These are phyloP conservation scores for Psix sp. DNA, from an alignment of 1,140 invertebrate species.

Conservation along the genomic window DNA sequence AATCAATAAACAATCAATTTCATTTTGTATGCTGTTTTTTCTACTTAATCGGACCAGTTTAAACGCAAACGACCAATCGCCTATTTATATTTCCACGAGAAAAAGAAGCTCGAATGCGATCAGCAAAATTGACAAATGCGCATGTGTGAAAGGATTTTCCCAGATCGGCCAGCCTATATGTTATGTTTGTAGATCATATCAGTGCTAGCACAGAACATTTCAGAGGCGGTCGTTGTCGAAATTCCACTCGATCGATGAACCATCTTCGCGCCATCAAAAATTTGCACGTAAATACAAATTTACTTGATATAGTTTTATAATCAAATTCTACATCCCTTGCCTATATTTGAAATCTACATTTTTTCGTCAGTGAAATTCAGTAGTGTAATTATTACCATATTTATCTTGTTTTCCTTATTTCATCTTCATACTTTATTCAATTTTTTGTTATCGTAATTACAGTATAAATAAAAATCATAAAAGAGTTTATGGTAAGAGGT, in stretches of 20 bases:
- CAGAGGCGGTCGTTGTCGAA: slow-evolving; percentile 43
- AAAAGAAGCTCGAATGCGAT: slow-evolving; percentile 49
- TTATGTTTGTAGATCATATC: slow-evolving; percentile 57
- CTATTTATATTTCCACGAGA: slow-evolving; percentile 39
- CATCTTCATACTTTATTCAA: too few relatives aligned
- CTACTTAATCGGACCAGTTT: slow-evolving; percentile 38
- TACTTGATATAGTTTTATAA: too few relatives aligned
- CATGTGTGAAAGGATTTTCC: slow-evolving; percentile 54
- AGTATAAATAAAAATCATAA: too few relatives aligned
- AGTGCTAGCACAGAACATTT: slow-evolving; percentile 44
- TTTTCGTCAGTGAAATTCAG: too few relatives aligned
- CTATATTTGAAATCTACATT: too few relatives aligned
- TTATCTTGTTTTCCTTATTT: too few relatives aligned
- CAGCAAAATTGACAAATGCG: slow-evolving; percentile 35
- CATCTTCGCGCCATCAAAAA: slow-evolving; percentile 12
- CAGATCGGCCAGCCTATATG: slow-evolving; percentile 41
- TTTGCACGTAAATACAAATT: too few relatives aligned
- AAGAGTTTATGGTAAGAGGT: too few relatives aligned
- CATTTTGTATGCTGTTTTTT: slow-evolving; percentile 22
- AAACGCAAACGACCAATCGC: slow-evolving; percentile 30
- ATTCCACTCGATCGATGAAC: slow-evolving; percentile 23
- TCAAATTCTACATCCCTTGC: too few relatives aligned
- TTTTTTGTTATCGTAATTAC: too few relatives aligned
- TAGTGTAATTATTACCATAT: too few relatives aligned
- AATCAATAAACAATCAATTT: too few relatives aligned